Conservation (phyloP, 2,797 vertebrate species). For the Squalus acanthias region DNA sequence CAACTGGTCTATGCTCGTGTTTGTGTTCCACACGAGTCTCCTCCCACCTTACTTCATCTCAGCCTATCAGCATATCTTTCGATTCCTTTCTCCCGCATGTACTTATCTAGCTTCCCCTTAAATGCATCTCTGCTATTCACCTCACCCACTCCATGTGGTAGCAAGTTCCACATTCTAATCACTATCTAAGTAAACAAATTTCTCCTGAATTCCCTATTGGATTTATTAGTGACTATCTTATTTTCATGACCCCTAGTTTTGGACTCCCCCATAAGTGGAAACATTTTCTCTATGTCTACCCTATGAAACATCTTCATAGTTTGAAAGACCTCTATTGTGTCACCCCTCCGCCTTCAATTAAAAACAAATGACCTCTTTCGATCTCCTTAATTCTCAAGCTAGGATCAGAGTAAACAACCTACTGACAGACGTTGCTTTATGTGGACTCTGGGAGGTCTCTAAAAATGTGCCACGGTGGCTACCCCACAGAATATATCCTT, state of each 20-base stretch:
- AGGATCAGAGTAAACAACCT: background rate
- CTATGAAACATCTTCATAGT: background rate
- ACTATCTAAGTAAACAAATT: no score
- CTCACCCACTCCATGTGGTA: no score
- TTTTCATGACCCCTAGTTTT: no score
- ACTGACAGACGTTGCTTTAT: background rate
- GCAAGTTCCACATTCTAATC: no score
- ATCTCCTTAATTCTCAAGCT: background rate
- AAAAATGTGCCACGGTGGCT: background rate
- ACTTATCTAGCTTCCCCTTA: no score
- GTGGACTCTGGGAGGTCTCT: background rate
- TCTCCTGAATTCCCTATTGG: no score
- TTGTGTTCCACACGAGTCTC: background rate
- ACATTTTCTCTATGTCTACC: background rate
- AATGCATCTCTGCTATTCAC: no score
- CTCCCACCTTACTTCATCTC: no score
- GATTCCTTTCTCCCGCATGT: no score
- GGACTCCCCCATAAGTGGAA: background rate
- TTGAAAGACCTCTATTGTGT: background rate
- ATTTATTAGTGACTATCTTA: no score
- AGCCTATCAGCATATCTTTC: no score
- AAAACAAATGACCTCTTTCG: background rate
- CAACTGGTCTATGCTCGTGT: background rate
- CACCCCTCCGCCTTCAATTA: background rate
- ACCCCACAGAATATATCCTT: no score